Base-by-base conservation (phyloP, 2,113 vertebrate species). In the Epinephelus moara region DNA sequence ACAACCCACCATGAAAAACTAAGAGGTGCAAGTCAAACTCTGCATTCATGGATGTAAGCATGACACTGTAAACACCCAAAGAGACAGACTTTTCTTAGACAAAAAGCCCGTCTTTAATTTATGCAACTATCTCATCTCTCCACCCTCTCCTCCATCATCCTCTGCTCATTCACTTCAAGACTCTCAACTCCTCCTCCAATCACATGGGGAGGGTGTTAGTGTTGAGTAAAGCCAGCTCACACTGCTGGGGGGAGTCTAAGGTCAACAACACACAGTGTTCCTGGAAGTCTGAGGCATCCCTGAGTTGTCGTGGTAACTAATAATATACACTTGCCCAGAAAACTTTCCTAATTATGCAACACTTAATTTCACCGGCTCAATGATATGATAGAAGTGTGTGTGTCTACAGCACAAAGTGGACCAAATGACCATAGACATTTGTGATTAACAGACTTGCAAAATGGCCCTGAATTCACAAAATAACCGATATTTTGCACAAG, bases 241-340 rank as follows among this genome's bases (percentile, higher is more conserved):
- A 25, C 75, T 67, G 59, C 57, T 27, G 66, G 15, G 59, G 45
- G 45, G 59, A 37, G 15, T 45, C 27, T 30, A 50, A 70, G 61
- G 55, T 89, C 50, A 62, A 56, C 49, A 21, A 23, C 40, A 69
- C 69, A 27, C 69, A 52, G 11, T 50, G 78, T 81, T 89, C 81
- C 73, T 19, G 57, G 64, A 89, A 82, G 49, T 74, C 56, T 75
- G 77, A 82, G 83, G 73, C 68, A 67, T 80, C 67, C 42, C 30
- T 27, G n/a, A 2, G 71, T 84, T 86, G 55, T 67, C 42, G 37
- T 30, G 71, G 71, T 49, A 47, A 72, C 74, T 8, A 49, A 60
- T 81, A 47, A 69, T 55, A 61, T n/a, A 78, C 62, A 62, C 53
- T 19, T 53, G 7, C 9, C 12, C 27, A 56, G 57, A 56, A 80